Percentiles rank a stretch among this genome's conserved stretches.
phyloP scores from a whole-genome alignment of 2,113 vertebrate species.

The Chinchilla lanigera region DNA sequence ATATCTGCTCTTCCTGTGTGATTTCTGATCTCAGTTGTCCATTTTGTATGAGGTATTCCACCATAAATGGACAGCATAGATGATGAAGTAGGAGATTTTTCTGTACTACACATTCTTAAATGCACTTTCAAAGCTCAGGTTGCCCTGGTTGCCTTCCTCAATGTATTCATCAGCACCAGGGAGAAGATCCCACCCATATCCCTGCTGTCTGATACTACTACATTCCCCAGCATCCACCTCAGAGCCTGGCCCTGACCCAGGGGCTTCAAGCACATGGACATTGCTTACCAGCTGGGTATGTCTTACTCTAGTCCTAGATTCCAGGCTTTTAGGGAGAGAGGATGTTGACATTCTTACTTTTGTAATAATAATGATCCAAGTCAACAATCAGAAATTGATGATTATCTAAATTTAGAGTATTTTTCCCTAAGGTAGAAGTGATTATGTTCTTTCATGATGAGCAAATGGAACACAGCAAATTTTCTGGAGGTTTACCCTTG shows the following conservation, averaged over 20 bases:
- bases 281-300: not conserved
- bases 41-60: too few species aligned
- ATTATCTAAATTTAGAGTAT: not conserved
- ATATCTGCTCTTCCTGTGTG: not conserved
- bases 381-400: not conserved
- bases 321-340: not conserved
- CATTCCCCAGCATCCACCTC: not conserved
- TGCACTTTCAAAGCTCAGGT: not conserved
- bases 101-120: not conserved
- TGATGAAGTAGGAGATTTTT: not conserved
- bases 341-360: not conserved
- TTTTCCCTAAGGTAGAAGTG: not conserved
- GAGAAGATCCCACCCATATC: not conserved
- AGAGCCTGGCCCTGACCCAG: not conserved
- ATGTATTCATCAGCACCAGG: not conserved
- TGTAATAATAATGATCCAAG: not conserved
- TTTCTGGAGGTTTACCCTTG: slow-evolving; percentile 17
- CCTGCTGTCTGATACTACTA: rapidly evolving
- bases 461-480: not conserved
- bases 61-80: not conserved
- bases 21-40: not conserved
- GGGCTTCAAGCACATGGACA: not conserved
- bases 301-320: not conserved
- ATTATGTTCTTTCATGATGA: not conserved
- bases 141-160: not conserved